These are phyloP conservation scores for Uloborus plumipes DNA, from an alignment of 2,888 invertebrate species.

Conservation along the genomic window DNA sequence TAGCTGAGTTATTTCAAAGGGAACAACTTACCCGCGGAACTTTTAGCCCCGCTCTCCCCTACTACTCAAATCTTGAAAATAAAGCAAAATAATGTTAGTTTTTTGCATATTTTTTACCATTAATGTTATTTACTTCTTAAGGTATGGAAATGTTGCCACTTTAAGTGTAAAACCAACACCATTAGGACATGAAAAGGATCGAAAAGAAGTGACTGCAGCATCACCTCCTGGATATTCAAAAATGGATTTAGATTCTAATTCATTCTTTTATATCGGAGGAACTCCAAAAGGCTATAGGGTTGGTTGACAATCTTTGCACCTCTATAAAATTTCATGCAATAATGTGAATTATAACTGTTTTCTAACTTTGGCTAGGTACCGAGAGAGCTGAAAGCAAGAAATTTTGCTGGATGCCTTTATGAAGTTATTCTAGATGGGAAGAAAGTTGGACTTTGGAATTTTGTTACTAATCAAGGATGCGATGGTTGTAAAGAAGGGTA, in stretches of 20 bases:
- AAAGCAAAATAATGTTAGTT: not conserved
- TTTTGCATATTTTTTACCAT: not conserved
- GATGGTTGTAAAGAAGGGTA: conserved; percentile 84
- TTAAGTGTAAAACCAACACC: conserved; percentile 77
- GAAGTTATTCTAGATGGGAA: conserved; percentile 83
- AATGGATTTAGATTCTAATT: conserved; percentile 74
- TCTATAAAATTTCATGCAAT: no score
- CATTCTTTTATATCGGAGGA: conserved; percentile 75
- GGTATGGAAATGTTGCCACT: conserved; percentile 80
- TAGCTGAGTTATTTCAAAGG: no score
- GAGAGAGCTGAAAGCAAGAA: conserved; percentile 67
- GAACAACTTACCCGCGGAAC: no score
- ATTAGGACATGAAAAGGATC: conserved; percentile 70
- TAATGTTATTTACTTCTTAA: conserved; percentile 68
- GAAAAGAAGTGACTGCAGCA: conserved; percentile 72
- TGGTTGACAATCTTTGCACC: conserved; percentile 15
- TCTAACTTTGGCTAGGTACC: conserved; percentile 55
- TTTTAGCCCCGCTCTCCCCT: no score
- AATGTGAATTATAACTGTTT: not conserved
- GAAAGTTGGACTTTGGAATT: conserved; percentile 90
- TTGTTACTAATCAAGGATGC: conserved; percentile 80
- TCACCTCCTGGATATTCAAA: conserved; percentile 77
- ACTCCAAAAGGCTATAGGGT: conserved; percentile 68
- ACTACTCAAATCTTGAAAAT: no score
- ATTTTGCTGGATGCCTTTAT: conserved; percentile 84